Base-by-base conservation (phyloP, 2,113 vertebrate species). In the Corythornis madagascariensis region DNA sequence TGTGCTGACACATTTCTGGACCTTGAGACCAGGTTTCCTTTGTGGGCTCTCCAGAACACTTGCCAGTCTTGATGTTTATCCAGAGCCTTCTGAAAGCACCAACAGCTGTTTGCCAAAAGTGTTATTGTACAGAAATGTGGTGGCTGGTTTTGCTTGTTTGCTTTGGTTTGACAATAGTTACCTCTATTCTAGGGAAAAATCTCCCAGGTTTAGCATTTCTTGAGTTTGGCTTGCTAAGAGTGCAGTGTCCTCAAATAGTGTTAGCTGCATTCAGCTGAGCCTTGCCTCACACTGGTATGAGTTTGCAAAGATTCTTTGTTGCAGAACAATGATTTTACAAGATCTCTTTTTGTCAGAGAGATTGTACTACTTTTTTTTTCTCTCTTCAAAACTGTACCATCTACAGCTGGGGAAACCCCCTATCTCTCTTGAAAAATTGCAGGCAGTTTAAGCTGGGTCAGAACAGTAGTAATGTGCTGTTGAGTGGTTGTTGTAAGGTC, bases 1-100 rank as follows among this genome's bases (percentile, higher is more conserved):
- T 48, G n/a, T 10, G 3, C 13, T 7, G 33, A 71, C 43, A 33
- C 1, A 0, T 11, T 78, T 52, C 19, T 82, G n/a, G 20, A 28
- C 5, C 1, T 16, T 35, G 35, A 65, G 25, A 60, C 29, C 10
- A 13, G 26, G 5, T 72, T 87, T 92, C 33, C n/a, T 9, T 0
- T 60, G 18, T 0, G 83, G 19, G n/a, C 21, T 78, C 26, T 60
- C 0, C 0, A 55, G 42, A 76, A 38, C 31, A 13, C 11, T 67
- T 78, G 13, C 22, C 48, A 57, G 33, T 79, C 35, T 16, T 80
- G 43, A 38, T 2, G 1, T 61, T 85, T 83, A 45, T 80, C 15
- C 13, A 12, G 4, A 56, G 35, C 53, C 26, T 75, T 79, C 22
- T 56, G 17, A 28, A 81, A 38, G n/a, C 38, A 31, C 9, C 13